Evolutionary conservation across 2,888 invertebrate species (phyloP), one percentile per base, ranked within the genome.

Genomic region (Coelinius sp.): DNA sequence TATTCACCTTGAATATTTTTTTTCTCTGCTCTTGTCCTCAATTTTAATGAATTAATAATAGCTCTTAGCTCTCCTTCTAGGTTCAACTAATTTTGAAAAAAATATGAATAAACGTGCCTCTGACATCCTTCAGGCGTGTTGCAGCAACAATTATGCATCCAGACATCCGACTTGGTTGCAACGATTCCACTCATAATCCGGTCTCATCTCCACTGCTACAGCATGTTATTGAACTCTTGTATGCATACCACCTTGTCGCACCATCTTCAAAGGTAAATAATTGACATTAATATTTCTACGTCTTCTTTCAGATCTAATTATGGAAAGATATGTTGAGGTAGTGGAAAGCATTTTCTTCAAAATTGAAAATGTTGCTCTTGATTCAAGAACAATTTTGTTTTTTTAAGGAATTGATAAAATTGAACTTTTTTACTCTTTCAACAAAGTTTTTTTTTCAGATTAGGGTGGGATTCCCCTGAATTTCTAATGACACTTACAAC

Each of bases 231-330:
- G 8, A 31, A 27, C 7, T 27, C 27, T n/a, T 35, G 22, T 35
- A 20, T 17, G 10, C 31, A 35, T 5, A 35, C 49, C 7, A 49
- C 20, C 35, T 25, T 49, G 52, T 35, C 64, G 14, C 70, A 41
- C 10, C 20, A n/a, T 76, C 73, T 76, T 75, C 73, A 72, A 1
- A 6, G 70, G 67, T 79, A 83, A 82, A 84, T 83, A 80, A 83
- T 81, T 79, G 79, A 77, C 81, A 85, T 84, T 82, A 83, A 63
- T 84, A 81, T 71, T 59, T 74, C 73, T 68, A 70, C 82, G 80
- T 83, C 2, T 49, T 14, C 1, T 49, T 49, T 49, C 17, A 2
- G 8, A 14, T 20, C 46, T 17, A 20, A 49, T 49, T 49, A 49
- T 49, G 46, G 46, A 49, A 17, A 17, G 46, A 49, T 8, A 49